Evolutionary conservation across 2,888 invertebrate species (phyloP), one percentile per base, ranked within the genome.

Genomic region (Drosophila prolongata): DNA sequence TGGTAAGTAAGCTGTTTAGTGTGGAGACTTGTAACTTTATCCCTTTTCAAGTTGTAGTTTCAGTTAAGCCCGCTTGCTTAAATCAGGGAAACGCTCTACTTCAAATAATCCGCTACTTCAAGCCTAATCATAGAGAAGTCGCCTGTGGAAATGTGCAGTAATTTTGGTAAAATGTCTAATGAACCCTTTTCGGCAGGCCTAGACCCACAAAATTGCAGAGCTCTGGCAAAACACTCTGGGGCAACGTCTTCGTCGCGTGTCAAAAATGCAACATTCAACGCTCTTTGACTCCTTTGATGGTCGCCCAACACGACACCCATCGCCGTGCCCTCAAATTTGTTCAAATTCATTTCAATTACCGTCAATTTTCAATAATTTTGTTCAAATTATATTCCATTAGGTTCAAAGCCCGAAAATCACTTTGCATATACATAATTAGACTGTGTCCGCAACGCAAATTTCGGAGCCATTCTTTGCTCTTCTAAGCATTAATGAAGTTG

Each of bases 321-420:
- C 10, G 47, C 55, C 89, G 61, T 78, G 79, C 86, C 87, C 72
- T 79, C 77, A 79, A 89, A 85, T 87, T 89, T 89, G 88, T 81
- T 78, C 76, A 80, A 87, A 89, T 89, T 80, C 77, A 86, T 89
- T 89, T 88, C 86, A 86, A 87, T 86, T 89, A 89, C 83, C 83
- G 73, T 78, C 86, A 85, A 85, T 89, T 85, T 87, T 85, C 86
- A 89, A 89, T 89, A 85, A 89, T 85, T 87, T 89, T 78, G 52
- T 46, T 55, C 56, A 82, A 87, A 89, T 85, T 89, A 87, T 80
- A 85, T 89, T 85, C 67, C 61, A 85, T 85, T 89, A 87, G 67
- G 52, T 38, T 44, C 42, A 11, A 14, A 53, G 57, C 14, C 43
- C 16, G 19, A 79, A 64, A 64, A 52, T 76, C 60, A 64, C 54